Evolutionary conservation across 2,113 vertebrate species (phyloP), one percentile per base, ranked within the genome.

Genomic region (Thalassoma bifasciatum): DNA sequence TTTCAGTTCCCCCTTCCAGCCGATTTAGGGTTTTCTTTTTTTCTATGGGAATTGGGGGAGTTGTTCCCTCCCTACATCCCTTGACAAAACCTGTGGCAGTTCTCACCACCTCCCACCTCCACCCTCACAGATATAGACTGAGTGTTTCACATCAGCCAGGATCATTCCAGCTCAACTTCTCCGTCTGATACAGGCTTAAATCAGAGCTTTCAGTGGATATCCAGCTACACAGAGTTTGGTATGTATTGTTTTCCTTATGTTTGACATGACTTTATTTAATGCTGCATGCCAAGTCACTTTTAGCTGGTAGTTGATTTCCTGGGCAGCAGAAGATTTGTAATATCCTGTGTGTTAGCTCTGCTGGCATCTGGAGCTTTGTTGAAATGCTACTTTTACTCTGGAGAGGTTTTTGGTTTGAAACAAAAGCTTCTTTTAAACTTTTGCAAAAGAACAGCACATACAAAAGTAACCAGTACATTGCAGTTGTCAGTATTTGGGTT

Each of bases 141-240:
- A 46, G 37, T 75, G 67, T 74, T 86, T 80, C 47, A 64, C 79
- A 79, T 87, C 77, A 81, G 76, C 56, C 19, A 6, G 34, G 64
- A 63, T 83, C 77, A 42, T 60, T 87, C 22, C 75, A 77, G 60
- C 72, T 64, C 66, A 72, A 60, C 69, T 44, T 70, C 10, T 57
- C 10, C 16, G 0, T 57, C 69, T 75, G 38, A 24, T 70, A 66
- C 68, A 67, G 72, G 61, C 67, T 63, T 40, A 9, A 40, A 61
- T 11, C 57, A n/a, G n/a, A 19, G 64, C 12, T 13, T 57, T 14
- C 17, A 8, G 49, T 46, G 53, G 67, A 77, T 13, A 4, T 64
- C 23, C 50, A 51, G 71, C 66, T 19, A 24, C 54, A 23, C n/a
- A 2, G 23, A 6, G 5, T 66, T 71, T 60, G 88, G 89, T 90